Evolutionary conservation across 92 coral and sea anemone genomes (phyloP), one percentile per base, ranked within the genome.

Genomic region (Isaurus tuberculatus): DNA sequence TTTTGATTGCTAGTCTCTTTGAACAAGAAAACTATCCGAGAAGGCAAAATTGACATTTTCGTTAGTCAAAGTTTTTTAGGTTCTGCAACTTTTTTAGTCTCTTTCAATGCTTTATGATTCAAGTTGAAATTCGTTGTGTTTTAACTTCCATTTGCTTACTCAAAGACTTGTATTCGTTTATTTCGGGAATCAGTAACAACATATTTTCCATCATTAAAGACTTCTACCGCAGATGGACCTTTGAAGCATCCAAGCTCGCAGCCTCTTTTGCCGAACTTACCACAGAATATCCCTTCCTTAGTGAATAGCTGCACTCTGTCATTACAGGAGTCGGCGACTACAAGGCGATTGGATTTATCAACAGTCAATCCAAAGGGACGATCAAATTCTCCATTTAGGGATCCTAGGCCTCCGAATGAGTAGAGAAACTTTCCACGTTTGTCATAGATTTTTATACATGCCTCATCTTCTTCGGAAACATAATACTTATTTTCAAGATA

Each of bases 381-480:
- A 60, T 77, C 70, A 25, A 77, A 77, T 13, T 77, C 70, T 23
- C 82, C 82, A 40, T 77, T 77, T 2, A 77, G 70, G 22, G 82
- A 34, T 2, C 82, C 82, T 32, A 51, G 55, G 8, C 49, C 22
- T 77, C 82, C 82, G 20, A 77, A 77, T 17, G 69, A 77, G 70
- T 77, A 77, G 1, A 57, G 69, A 57, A 33, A 77, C 5, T 55
- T 58, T 77, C 82, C 82, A 51, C 82, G 53, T 32, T 23, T 63
- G 31, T 58, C 58, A 27, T 20, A 77, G 70, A 77, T 77, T 22
- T 77, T 77, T 37, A 77, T 77, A 14, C 82, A 77, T 14, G 82
- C 69, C 55, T 77, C 82, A 22, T 77, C 82, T 43, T 77, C 82
- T 58, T 77, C 82, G 19, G 82, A 58, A 16, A 77, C 82, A 58